Evolutionary conservation across 2,888 invertebrate species (phyloP).

Genomic region (Apamea monoglypha): DNA sequence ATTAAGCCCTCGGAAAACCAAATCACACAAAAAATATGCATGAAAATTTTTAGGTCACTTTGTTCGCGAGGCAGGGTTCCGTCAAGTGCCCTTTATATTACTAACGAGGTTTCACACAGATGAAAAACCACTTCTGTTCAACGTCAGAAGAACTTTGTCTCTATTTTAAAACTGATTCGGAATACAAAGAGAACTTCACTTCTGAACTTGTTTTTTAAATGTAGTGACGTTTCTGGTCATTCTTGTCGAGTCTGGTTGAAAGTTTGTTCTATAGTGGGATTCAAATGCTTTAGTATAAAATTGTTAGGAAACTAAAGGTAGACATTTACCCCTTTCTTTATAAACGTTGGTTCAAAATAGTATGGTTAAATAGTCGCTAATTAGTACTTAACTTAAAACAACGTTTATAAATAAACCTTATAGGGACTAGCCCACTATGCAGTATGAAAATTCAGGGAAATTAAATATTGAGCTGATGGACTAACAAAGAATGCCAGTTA

Average conservation of each 20-base stretch:
- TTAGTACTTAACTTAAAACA: too few species aligned
- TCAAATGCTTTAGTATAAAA: neutral
- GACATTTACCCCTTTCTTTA: too few species aligned
- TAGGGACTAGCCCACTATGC: neutral
- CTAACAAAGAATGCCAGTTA: neutral
- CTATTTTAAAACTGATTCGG: constrained; percentile 67
- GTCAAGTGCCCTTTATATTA: constrained; percentile 64
- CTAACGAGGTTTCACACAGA: constrained; percentile 73
- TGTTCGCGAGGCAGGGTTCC: constrained; percentile 55
- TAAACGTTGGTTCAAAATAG: too few species aligned
- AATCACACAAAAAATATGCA: constrained; percentile 61
- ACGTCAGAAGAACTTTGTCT: constrained; percentile 64
- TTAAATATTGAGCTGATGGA: neutral
- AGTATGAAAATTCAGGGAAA: neutral
- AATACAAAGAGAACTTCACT: constrained; percentile 61
- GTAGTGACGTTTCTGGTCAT: constrained; percentile 40
- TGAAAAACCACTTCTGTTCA: constrained; percentile 68
- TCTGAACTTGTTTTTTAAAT: constrained; percentile 51
- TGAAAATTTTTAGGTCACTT: constrained; percentile 70
- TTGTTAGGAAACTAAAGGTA: neutral
- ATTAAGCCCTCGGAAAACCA: constrained; percentile 23
- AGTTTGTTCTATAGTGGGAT: neutral
- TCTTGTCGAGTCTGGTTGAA: constrained; percentile 7
- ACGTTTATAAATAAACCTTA: too few species aligned
- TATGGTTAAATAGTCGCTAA: too few species aligned